Conservation (phyloP, 2,888 invertebrate species). For the Xanthia togata region DNA sequence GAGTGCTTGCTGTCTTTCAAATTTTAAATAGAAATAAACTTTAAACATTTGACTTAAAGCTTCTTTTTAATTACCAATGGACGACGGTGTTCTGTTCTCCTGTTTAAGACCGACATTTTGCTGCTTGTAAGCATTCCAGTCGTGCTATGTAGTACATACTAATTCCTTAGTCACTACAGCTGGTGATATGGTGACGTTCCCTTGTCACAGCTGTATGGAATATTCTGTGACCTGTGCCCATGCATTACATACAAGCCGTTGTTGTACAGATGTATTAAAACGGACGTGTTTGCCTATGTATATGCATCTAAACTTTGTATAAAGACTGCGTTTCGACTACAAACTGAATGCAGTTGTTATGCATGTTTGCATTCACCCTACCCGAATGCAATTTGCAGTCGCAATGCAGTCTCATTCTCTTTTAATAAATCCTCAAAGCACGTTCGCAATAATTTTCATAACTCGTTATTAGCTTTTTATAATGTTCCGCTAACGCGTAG, state of each 20-base stretch:
- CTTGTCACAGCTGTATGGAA: not conserved
- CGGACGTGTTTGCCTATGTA: conserved; percentile 21
- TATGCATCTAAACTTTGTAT: not conserved
- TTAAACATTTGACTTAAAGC: not conserved
- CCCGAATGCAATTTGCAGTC: conserved; percentile 1
- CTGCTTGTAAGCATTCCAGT: not conserved
- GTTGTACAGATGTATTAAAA: not conserved
- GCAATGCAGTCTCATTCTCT: not conserved
- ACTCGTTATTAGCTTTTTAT: conserved; percentile 84
- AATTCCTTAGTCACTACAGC: not conserved
- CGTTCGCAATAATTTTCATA: conserved; percentile 79
- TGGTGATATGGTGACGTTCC: not conserved
- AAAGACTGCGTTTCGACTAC: conserved; percentile 29
- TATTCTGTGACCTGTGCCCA: not conserved
- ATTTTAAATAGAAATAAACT: not conserved
- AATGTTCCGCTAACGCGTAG: conserved; percentile 83
- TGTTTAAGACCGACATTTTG: not conserved
- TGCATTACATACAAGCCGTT: not conserved
- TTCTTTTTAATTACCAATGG: not conserved
- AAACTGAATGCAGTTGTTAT: not conserved
- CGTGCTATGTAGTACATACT: not conserved
- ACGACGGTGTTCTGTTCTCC: not conserved
- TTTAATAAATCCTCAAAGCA: conserved; percentile 65
- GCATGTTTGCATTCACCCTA: not conserved
- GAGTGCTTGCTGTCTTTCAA: not conserved